Evolutionary conservation across 53 echinoderm and acorn worm genomes (phyloP), one percentile per base, ranked within the genome.

Genomic region (Stichopus horrens): DNA sequence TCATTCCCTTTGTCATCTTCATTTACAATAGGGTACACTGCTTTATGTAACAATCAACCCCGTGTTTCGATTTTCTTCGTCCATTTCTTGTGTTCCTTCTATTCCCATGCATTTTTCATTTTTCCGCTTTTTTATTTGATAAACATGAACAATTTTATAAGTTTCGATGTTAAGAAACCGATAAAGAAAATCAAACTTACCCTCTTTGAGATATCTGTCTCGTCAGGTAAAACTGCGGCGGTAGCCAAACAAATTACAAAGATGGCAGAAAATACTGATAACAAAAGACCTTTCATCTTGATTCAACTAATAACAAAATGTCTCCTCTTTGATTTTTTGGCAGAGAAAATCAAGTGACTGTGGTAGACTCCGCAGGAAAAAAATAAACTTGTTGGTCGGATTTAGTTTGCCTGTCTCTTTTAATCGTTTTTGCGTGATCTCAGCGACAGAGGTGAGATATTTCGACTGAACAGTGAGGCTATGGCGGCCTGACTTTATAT

Each of bases 131-230:
- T 37, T 37, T 37, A 37, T 37, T 37, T 37, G 37, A 37, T 37
- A 37, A 37, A 37, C 37, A 37, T 37, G 37, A 37, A 37, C 37
- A 37, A 37, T 0, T 37, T 37, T 1, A 37, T 37, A 37, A 37
- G 37, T 37, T 37, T 37, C 2, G 37, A 37, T 37, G 37, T 2
- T 37, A 37, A 37, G 2, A 37, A 37, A 0, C 37, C 37, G 37
- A 37, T 37, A 37, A 2, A 37, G 37, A 37, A 37, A 37, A 37
- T 37, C 0, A 53, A 18, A 60, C 84, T 83, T 83, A 83, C 84
- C 84, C 84, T 63, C n/a, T 83, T 83, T n/a, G 84, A 20, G n/a
- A 83, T 57, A 60, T 83, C 84, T 60, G 59, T 59, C 23, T 83
- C 23, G 21, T 83, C 84, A 16, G 84, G 84, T 83, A 83, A 8